Evolutionary conservation across 2,113 vertebrate genomes (phyloP), one percentile per base, ranked within the genome.

Genomic region (Parotia lawesii): DNA sequence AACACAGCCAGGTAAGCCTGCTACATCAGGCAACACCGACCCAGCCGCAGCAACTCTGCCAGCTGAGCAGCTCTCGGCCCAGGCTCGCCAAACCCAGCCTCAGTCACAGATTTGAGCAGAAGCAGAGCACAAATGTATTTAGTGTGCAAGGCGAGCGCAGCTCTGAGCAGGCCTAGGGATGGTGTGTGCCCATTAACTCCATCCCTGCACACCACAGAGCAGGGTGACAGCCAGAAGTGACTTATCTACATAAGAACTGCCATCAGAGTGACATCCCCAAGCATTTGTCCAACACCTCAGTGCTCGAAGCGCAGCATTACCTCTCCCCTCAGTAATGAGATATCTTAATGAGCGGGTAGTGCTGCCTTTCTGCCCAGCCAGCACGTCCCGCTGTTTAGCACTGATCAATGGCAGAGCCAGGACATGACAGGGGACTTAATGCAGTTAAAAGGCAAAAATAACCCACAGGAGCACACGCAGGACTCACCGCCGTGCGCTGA

Each of bases 401-500:
- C 62, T 11, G 67, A 95, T 87, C 91, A 79, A 27, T 42, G 54
- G 77, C 71, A 94, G 40, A 77, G 72, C 37, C 47, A 4, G 16
- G 72, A 71, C 48, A 13, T 11, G 38, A 66, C 61, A 50, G 51
- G 12, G 56, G 82, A 67, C 53, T 87, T 73, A 53, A 58, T 24
- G 56, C 65, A 81, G 65, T 18, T n/a, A 66, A 90, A 93, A 92
- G 75, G 67, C 90, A 94, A 93, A 85, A 94, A 92, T 20, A 83
- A 87, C 65, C 58, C 15, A 1, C 24, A 58, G 82, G 16, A 90
- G 60, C 82, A 85, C 37, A 70, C 0, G 0, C 38, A 72, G 53
- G 54, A 37, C 37, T 74, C 2, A 0, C n/a, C 27, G 19, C 11
- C 0, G 2, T 15, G 56, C 2, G 0, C 70, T 73, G 85, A 40